Base-by-base conservation (phyloP, 2,113 vertebrate genomes). In the Protobothrops mucrosquamatus region DNA sequence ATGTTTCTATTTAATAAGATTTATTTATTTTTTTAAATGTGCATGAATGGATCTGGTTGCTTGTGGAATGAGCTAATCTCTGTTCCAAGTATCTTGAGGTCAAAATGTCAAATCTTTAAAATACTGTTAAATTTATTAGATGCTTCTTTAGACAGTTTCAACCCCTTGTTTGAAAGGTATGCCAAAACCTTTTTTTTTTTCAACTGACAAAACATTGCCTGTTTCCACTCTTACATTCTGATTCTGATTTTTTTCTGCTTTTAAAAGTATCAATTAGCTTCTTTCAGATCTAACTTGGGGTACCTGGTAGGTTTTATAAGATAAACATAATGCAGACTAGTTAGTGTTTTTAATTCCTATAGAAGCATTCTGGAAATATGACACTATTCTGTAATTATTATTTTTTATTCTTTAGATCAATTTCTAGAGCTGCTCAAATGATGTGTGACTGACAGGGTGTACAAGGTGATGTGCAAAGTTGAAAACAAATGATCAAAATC, bases 361-460 rank as follows among this genome's bases (percentile, higher is more conserved):
- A 85, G 3, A 46, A 46, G 8, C 92, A 92, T 89, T 85, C 92
- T 52, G 56, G 87, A 89, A 89, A 89, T 88, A 85, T 56, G 56
- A 57, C 64, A 51, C 39, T 34, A 34, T 46, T 34, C 20, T 74
- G 14, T 74, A 39, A 81, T 81, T 20, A 74, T 7, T 69, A 34
- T 74, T 74, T 20, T 74, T 74, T 20, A 20, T 74, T 39, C 34
- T 20, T 81, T 34, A 39, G 69, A 81, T 81, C 69, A 39, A 8
- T 3, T 81, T 39, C 39, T 20, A 81, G 5, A 81, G 69, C 15
- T 81, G n/a, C 15, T 15, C 15, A 20, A 81, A 39, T 39, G n/a
- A 20, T 6, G 69, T 39, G 15, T 81, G 69, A 81, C 34, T 39
- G 61, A 64, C 34, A 81, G 14, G n/a, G n/a, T 74, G 15, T 29